Evolutionary conservation across 2,888 invertebrate genomes (phyloP).

Genomic region (Metallyticus violacea): DNA sequence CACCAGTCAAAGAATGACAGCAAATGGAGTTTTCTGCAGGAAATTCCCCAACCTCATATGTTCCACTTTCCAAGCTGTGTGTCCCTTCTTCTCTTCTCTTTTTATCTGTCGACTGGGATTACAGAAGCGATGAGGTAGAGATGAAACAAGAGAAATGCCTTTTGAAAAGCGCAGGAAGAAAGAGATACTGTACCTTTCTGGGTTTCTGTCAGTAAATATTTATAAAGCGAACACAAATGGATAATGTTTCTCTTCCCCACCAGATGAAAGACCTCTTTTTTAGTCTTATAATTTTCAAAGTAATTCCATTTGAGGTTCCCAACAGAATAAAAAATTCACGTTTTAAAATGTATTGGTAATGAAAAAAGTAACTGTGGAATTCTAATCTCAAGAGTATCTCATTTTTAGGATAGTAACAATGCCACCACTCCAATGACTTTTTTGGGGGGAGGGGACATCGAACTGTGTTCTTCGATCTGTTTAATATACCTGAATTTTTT

Average conservation of each 20-base stretch:
- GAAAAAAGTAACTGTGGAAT: no score
- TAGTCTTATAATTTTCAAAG: neutral
- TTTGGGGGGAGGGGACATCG: no score
- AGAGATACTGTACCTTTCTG: neutral
- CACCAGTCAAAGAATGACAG: neutral
- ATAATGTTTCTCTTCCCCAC: neutral
- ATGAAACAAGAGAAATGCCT: neutral
- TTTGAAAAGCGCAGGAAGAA: neutral
- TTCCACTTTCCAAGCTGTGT: no score
- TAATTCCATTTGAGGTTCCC: neutral
- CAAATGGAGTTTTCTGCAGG: no score
- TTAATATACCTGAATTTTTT: no score
- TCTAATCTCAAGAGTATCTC: no score
- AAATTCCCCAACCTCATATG: no score
- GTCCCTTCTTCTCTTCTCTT: neutral
- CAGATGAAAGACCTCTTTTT: neutral
- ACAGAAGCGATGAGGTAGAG: neutral
- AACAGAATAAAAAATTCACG: no score
- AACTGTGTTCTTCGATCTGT: no score
- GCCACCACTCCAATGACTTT: no score
- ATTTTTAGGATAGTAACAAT: no score
- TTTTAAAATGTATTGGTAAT: no score
- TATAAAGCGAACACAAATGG: neutral
- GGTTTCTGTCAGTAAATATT: neutral
- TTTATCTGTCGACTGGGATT: neutral